Evolutionary conservation across 2,888 invertebrate genomes (phyloP).

Genomic region (Rotaria magnacalcarata): DNA sequence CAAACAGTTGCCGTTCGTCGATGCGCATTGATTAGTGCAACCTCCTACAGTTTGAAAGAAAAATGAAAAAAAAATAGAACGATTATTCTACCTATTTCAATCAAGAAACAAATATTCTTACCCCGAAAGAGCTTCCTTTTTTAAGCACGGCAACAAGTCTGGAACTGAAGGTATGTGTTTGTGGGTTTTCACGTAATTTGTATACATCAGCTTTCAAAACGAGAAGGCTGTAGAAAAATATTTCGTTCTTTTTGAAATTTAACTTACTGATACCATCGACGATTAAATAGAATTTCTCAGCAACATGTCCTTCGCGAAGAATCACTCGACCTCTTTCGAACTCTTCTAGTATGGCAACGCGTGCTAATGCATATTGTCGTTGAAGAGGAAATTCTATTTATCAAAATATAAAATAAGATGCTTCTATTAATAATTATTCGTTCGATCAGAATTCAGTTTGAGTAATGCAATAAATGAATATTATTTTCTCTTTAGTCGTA

Average conservation of each 20-base stretch:
- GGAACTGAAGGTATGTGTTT: conserved; percentile 50
- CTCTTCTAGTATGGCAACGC: conserved; percentile 40
- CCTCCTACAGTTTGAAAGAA: conserved; percentile 50
- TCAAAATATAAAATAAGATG: too few relatives aligned
- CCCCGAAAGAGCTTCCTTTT: conserved; percentile 57
- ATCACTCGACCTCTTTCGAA: conserved; percentile 51
- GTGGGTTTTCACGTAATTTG: conserved; percentile 37
- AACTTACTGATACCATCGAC: conserved; percentile 51
- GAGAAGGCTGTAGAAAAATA: too few relatives aligned
- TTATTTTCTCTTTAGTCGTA: too few relatives aligned
- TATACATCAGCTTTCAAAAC: neutral
- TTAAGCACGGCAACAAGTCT: conserved; percentile 53
- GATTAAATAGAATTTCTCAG: conserved; percentile 58
- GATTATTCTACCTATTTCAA: neutral
- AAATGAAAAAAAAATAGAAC: neutral
- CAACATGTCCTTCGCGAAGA: conserved; percentile 57
- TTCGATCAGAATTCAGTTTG: too few relatives aligned
- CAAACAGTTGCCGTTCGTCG: conserved; percentile 56
- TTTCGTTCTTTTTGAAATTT: neutral
- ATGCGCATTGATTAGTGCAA: conserved; percentile 56
- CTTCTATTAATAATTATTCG: too few relatives aligned
- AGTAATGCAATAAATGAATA: too few relatives aligned
- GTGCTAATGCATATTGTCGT: conserved; percentile 42
- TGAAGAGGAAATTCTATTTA: conserved; percentile 40
- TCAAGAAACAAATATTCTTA: conserved; percentile 47